Evolutionary conservation across 2,888 invertebrate genomes (phyloP), one percentile per base, ranked within the genome.

Genomic region (Celastrina argiolus): DNA sequence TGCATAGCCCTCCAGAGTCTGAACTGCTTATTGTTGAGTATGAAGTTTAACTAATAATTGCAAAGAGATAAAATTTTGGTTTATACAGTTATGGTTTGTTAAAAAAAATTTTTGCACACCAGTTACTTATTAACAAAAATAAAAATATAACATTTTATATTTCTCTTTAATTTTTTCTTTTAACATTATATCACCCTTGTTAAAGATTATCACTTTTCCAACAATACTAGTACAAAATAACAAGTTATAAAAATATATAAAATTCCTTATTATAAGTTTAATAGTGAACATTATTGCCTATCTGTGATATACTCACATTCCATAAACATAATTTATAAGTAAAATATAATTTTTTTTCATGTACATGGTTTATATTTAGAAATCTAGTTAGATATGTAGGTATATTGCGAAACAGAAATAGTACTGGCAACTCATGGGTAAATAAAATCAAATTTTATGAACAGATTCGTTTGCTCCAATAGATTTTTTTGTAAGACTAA

Each of bases 101-200:
- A 31, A 59, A 59, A 8, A 31, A 59, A 59, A 59, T 51, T 12
- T 22, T 10, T 59, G 8, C 16, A n/a, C 31, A 16, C 31, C 34
- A 59, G 28, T 16, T 34, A 34, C 31, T 31, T 59, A 59, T 59
- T 59, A 34, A 59, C 59, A 59, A 34, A 34, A 34, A 58, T 59
- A 59, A 59, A 59, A 59, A 16, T 34, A 59, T 59, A 59, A 59
- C 28, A 34, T 59, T 34, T 59, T 59, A 59, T 59, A 31, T 34
- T 10, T 59, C 16, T 16, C 14, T 34, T 59, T n/a, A n/a, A n/a
- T n/a, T n/a, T n/a, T n/a, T n/a, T n/a, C n/a, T n/a, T n/a, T n/a
- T n/a, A n/a, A n/a, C n/a, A n/a, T n/a, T 28, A 31, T 8, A 34
- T 16, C 18, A 45, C 45, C 51, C 51, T 14, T 26, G 22, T 51